These are phyloP conservation scores for Tylochromis polylepis DNA, from an alignment of 2,113 vertebrate genomes.

Conservation along the genomic window DNA sequence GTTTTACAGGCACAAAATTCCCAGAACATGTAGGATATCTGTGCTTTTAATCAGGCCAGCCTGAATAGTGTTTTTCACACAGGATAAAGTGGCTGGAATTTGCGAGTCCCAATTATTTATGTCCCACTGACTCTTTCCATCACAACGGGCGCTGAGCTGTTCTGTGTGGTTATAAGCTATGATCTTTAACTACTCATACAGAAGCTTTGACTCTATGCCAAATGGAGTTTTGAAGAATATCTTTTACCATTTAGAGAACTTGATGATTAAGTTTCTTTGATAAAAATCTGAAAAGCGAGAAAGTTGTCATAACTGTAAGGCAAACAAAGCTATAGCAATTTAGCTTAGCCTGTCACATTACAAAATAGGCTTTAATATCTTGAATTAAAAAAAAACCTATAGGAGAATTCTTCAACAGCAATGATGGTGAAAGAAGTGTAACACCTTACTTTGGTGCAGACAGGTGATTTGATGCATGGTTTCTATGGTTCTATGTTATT, in stretches of 20 bases:
- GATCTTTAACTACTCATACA: not conserved
- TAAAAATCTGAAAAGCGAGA: not conserved
- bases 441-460: rapidly evolving
- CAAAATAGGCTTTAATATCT: too few relatives aligned
- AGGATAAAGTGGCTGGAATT: not conserved
- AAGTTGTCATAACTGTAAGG: rapidly evolving
- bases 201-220: not conserved
- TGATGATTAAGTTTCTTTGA: not conserved
- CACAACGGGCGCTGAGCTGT: not conserved
- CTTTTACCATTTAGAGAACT: not conserved
- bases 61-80: not conserved
- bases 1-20: not conserved
- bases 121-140: not conserved
- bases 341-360: not conserved
- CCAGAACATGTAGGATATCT: not conserved
- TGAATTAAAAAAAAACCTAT: not conserved
- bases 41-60: not conserved
- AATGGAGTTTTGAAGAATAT: not conserved
- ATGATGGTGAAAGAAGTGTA: not conserved
- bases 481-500: not conserved
- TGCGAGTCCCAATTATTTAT: not conserved
- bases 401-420: not conserved
- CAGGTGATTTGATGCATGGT: not conserved
- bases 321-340: not conserved
- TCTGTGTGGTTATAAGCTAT: not conserved